Conservation (phyloP, 1,140 invertebrate genomes). For the Chelonus insularis region DNA sequence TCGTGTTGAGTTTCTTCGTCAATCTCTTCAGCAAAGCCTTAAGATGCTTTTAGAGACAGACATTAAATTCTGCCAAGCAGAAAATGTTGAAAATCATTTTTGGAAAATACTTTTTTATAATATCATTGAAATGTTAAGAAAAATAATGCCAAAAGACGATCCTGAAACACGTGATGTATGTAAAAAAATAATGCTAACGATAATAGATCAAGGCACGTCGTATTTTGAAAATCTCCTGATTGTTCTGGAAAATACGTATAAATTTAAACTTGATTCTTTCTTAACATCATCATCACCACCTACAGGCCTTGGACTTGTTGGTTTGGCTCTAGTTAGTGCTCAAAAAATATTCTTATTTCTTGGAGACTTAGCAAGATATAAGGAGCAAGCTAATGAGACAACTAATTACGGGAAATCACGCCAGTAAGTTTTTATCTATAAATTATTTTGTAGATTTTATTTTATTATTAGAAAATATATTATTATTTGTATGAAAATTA, state of each 20-base stretch:
- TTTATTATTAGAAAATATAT: slow-evolving; percentile 8
- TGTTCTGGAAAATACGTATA: slow-evolving; percentile 73
- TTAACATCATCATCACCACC: slow-evolving; percentile 59
- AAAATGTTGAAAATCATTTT: slow-evolving; percentile 87
- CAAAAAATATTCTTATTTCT: slow-evolving; percentile 88
- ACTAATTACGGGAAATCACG: slow-evolving; percentile 85
- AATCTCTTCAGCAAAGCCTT: slow-evolving; percentile 72
- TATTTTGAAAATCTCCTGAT: slow-evolving; percentile 80
- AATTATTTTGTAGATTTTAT: slow-evolving; percentile 20
- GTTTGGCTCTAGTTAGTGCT: slow-evolving; percentile 77
- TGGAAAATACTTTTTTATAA: slow-evolving; percentile 93
- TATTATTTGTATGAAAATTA: too few species aligned
- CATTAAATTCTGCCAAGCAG: slow-evolving; percentile 84
- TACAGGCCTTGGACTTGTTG: slow-evolving; percentile 69
- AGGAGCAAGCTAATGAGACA: slow-evolving; percentile 80
- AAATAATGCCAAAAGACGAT: slow-evolving; percentile 65
- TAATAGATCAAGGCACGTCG: slow-evolving; percentile 79
- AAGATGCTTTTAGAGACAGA: slow-evolving; percentile 77
- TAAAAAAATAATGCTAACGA: slow-evolving; percentile 69
- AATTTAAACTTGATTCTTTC: slow-evolving; percentile 71
- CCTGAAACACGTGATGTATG: slow-evolving; percentile 60
- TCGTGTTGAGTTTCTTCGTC: slow-evolving; percentile 56
- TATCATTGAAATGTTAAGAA: slow-evolving; percentile 80
- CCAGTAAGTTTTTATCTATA: slow-evolving; percentile 61
- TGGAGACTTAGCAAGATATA: slow-evolving; percentile 89